Evolutionary conservation across 2,113 vertebrate genomes (phyloP).

Genomic region (Otus sunia): DNA sequence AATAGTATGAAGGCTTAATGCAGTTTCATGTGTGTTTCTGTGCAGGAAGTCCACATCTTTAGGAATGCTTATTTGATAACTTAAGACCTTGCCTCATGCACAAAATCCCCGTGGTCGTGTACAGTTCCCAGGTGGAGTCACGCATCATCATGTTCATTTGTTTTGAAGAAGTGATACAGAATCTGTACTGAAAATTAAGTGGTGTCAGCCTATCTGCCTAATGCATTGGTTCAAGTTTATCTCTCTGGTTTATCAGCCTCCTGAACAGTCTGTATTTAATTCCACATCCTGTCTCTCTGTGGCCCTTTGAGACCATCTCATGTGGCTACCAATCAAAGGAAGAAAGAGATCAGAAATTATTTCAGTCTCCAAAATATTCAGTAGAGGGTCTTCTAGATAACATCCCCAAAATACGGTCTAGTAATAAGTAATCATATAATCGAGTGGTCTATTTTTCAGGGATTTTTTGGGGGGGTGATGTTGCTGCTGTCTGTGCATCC

Average conservation of each 20-base stretch:
- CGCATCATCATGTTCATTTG: neutral
- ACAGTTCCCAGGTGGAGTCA: neutral
- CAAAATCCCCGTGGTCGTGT: rapidly evolving
- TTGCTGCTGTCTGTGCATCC: neutral
- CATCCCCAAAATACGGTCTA: rapidly evolving
- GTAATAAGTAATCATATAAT: neutral
- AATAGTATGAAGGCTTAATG: neutral
- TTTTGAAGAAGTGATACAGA: neutral
- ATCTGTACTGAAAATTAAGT: neutral
- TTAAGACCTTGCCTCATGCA: neutral
- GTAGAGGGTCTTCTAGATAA: neutral
- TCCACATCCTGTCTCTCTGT: neutral
- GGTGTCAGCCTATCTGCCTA: neutral
- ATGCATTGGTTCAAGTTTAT: neutral
- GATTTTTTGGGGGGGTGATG: neutral
- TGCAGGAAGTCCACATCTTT: neutral
- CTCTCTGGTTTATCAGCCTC: neutral
- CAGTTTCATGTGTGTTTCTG: neutral
- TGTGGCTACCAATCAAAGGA: neutral
- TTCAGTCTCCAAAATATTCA: neutral
- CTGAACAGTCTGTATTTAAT: neutral
- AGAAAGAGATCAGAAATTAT: neutral
- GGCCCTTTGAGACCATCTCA: neutral
- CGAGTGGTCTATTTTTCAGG: neutral
- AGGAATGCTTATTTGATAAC: neutral